A percentile compares a stretch with the other conserved stretches of the same genome.
Conservation (phyloP, 2,888 invertebrate genomes). For the Allygus modestus region DNA sequence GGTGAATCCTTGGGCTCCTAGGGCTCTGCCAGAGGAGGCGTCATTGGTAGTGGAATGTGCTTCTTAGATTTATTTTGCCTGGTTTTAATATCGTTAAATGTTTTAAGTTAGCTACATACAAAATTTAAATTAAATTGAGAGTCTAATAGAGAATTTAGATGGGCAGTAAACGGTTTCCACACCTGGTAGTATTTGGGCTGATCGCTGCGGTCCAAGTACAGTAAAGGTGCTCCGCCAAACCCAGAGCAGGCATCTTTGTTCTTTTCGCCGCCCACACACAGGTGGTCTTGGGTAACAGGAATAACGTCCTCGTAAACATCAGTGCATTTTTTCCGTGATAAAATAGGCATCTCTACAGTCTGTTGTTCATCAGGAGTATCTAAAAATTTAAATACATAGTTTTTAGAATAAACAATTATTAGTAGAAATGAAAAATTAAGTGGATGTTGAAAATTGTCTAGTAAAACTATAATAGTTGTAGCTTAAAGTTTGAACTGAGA, state of each 20-base stretch:
- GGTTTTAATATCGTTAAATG: no score
- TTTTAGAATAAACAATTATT: no score
- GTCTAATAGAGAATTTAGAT: no score
- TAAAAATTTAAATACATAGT: slow-evolving; percentile 61
- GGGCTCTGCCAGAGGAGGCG: no score
- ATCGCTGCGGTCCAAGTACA: slow-evolving; percentile 74
- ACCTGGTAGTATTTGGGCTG: slow-evolving; percentile 70
- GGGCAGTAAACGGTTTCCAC: no score
- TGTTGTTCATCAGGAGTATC: slow-evolving; percentile 77
- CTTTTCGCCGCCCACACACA: slow-evolving; percentile 86
- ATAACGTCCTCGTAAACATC: slow-evolving; percentile 83
- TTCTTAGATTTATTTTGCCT: no score
- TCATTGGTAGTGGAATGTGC: no score
- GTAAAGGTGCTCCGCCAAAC: slow-evolving; percentile 86
- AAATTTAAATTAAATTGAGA: no score
- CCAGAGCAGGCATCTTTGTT: slow-evolving; percentile 88
- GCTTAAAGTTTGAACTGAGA: no score
- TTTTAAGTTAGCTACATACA: no score
- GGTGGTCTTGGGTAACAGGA: slow-evolving; percentile 80
- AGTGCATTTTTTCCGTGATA: slow-evolving; percentile 82
- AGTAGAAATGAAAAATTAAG: background rate
- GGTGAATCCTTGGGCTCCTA: no score
- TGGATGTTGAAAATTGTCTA: slow-evolving; percentile 17
- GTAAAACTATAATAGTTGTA: no score
- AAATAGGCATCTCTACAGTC: slow-evolving; percentile 81